phyloP scores from a whole-genome alignment of 1,140 invertebrate genomes.

The Saccostrea echinata region DNA sequence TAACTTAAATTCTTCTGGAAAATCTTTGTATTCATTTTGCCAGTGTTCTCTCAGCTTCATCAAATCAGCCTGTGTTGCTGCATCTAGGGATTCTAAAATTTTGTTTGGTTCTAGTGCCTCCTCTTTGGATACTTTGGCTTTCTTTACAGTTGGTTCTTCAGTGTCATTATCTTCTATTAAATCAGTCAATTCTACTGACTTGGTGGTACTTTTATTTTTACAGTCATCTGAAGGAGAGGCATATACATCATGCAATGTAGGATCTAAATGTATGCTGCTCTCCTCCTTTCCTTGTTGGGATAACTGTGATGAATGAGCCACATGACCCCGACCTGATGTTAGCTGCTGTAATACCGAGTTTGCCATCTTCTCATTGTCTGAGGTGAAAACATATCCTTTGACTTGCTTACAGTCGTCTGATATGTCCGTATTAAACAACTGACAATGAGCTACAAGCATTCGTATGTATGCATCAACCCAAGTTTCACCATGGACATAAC shows the following conservation, averaged over 20 bases:
- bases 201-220: background rate
- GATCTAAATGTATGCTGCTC: no score
- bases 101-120: background rate
- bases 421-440: background rate
- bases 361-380: no score
- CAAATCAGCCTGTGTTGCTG: slow-evolving; percentile 1
- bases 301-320: no score
- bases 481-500: background rate
- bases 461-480: background rate
- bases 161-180: background rate
- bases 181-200: background rate
- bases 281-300: no score
- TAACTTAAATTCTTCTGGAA: background rate
- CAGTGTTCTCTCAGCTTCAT: slow-evolving; percentile 21
- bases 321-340: no score
- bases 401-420: no score
- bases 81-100: background rate
- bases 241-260: no score
- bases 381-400: no score
- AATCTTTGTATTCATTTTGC: background rate
- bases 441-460: slow-evolving; percentile 15
- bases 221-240: no score
- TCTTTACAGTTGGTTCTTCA: background rate
- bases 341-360: no score
- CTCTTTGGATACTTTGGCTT: background rate